Evolutionary conservation across 1,140 invertebrate species (phyloP), one percentile per base, ranked within the genome.

Genomic region (Anoplolepis gracilipes): DNA sequence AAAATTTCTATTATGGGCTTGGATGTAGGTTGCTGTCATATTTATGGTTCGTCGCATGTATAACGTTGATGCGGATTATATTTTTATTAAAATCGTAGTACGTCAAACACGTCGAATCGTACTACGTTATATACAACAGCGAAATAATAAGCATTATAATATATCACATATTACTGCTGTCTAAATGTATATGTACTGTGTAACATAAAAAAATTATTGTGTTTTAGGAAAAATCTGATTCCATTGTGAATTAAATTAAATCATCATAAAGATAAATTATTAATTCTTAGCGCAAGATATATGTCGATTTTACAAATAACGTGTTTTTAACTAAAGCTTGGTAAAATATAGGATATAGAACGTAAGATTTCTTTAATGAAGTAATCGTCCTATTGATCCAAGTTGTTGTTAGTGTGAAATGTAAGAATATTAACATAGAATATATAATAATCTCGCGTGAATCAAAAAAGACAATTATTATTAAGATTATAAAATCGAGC

Each of bases 1-100:
- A 55, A 57, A 86, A 67, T 86, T 88, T 69, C 85, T 88, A 73
- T 88, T 88, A 87, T 67, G 55, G 39, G 88, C 75, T 88, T 81
- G 85, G 85, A 85, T 79, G 73, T 57, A 73, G 59, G 67, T 86
- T 53, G 64, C 70, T 33, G 64, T 69, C 70, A 89, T 64, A 89
- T 86, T 89, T 89, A 88, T 65, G 84, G 49, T 67, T 61, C 28
- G 36, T 5, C 46, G 36, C 25, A 53, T 33, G 28, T 84, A 75
- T 11, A 28, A 73, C 39, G 11, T 59, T 42, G 39, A 36, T 46
- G 28, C 13, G 55, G 25, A 75, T 62, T 75, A 39, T 61, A 11
- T 33, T 84, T 75, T 75, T 76, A 33, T 22, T 6, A 46, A 84
- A 69, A 42, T 70, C 25, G 19, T 30, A 7, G 16, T 25, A 69